Conservation (phyloP, 1,140 invertebrate species). For the Anastrepha obliqua region DNA sequence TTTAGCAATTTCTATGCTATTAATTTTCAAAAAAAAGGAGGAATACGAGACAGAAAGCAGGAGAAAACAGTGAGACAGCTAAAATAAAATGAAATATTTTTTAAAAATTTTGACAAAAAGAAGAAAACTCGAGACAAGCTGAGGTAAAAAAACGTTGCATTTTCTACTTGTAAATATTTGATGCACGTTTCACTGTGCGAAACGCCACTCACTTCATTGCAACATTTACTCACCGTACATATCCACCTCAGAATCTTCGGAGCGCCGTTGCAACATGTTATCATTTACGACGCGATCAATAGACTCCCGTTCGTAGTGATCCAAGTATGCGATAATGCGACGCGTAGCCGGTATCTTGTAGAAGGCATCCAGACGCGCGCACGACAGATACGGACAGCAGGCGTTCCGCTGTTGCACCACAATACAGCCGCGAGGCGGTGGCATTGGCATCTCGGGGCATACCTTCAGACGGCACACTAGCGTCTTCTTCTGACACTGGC, state of each 20-base stretch:
- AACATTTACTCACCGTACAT: constrained; percentile 63
- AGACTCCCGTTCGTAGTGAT: constrained; percentile 72
- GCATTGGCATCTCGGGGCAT: constrained; percentile 83
- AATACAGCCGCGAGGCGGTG: constrained; percentile 83
- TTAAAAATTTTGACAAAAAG: too few relatives aligned
- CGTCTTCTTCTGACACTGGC: constrained; percentile 82
- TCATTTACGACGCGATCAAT: constrained; percentile 73
- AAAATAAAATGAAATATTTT: too few relatives aligned
- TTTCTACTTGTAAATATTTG: too few relatives aligned
- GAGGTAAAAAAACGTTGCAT: too few relatives aligned
- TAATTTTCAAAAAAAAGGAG: too few relatives aligned
- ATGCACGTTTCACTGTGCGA: too few relatives aligned
- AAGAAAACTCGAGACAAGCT: too few relatives aligned
- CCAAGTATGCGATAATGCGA: constrained; percentile 71
- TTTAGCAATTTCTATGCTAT: too few relatives aligned
- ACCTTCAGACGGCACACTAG: constrained; percentile 85
- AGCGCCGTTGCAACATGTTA: constrained; percentile 69
- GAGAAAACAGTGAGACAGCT: too few relatives aligned
- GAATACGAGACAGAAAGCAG: too few relatives aligned
- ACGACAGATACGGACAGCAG: constrained; percentile 86
- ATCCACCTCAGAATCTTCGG: constrained; percentile 70
- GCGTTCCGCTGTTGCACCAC: constrained; percentile 80
- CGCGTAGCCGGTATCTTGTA: constrained; percentile 71
- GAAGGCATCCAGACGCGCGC: constrained; percentile 77
- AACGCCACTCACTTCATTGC: too few relatives aligned